These are phyloP conservation scores for Heliconius congener DNA, from an alignment of 1,140 invertebrate species.

Conservation along the genomic window DNA sequence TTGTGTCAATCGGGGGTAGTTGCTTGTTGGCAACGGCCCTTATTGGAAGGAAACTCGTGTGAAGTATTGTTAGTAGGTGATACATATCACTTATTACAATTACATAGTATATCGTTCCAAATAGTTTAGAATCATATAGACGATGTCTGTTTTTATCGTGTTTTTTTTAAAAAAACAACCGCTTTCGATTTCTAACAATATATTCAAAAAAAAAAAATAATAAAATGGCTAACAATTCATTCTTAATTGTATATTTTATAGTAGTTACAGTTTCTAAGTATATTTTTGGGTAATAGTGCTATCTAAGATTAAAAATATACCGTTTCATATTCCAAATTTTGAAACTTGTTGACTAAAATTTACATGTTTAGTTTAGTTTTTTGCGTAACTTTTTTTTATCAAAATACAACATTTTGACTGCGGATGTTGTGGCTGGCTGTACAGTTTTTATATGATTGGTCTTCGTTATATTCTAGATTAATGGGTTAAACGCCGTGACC, in stretches of 20 bases:
- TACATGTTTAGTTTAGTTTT: background rate
- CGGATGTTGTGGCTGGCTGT: background rate
- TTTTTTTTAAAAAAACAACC: too few relatives aligned
- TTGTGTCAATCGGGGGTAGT: too few relatives aligned
- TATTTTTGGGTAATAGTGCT: background rate
- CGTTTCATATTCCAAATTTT: background rate
- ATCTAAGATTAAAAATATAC: background rate
- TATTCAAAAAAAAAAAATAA: too few relatives aligned
- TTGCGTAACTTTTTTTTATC: constrained; percentile 1
- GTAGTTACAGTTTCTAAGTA: background rate
- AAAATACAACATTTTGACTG: background rate
- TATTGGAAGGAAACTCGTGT: too few relatives aligned
- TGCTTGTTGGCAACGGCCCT: too few relatives aligned
- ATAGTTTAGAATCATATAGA: too few relatives aligned
- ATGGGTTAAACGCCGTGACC: constrained; percentile 5
- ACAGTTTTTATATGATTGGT: background rate
- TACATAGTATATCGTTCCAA: too few relatives aligned
- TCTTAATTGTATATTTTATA: background rate
- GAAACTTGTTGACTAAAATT: background rate
- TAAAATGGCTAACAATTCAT: too few relatives aligned
- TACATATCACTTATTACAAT: too few relatives aligned
- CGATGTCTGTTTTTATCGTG: too few relatives aligned
- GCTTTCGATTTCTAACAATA: too few relatives aligned
- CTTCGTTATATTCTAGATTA: constrained; percentile 9
- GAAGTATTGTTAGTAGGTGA: too few relatives aligned